Conservation (phyloP, 2,888 invertebrate species). For the Amiota mariae region DNA sequence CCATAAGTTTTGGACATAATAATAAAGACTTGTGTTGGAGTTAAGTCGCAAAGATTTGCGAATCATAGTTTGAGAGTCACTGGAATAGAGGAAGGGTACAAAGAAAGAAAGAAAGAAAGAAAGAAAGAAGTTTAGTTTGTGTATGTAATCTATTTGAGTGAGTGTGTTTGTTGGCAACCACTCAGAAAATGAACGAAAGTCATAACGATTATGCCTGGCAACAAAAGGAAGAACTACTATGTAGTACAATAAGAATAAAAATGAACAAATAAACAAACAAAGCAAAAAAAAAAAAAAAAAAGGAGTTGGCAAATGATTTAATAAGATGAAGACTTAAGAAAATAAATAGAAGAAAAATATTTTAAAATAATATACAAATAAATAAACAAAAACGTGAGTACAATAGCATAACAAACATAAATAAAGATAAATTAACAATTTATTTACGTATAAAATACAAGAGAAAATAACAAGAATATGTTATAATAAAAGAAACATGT, state of each 20-base stretch:
- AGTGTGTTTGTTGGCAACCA: slow-evolving; percentile 43
- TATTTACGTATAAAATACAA: slow-evolving; percentile 50
- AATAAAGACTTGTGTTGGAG: too few relatives aligned
- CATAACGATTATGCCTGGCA: slow-evolving; percentile 41
- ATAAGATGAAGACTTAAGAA: slow-evolving; percentile 4
- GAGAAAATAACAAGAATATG: not conserved
- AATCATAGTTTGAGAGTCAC: not conserved
- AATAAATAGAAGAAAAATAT: not conserved
- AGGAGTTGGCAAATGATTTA: slow-evolving; percentile 27
- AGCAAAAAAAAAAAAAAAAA: not conserved
- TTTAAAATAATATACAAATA: slow-evolving; percentile 16
- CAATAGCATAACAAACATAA: slow-evolving; percentile 8
- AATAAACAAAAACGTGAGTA: slow-evolving; percentile 19
- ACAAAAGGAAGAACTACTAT: not conserved
- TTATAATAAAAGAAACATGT: not conserved
- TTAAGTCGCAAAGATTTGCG: too few relatives aligned
- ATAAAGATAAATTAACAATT: slow-evolving; percentile 69
- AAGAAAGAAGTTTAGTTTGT: too few relatives aligned
- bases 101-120: too few relatives aligned
- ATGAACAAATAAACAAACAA: not conserved
- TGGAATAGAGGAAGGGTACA: not conserved
- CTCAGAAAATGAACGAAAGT: slow-evolving; percentile 35
- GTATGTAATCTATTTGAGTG: not conserved
- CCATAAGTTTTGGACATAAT: too few relatives aligned
- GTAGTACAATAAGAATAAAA: not conserved